Evolutionary conservation across 2,113 vertebrate species (phyloP).

Genomic region (Mesembrinibis cayennensis): DNA sequence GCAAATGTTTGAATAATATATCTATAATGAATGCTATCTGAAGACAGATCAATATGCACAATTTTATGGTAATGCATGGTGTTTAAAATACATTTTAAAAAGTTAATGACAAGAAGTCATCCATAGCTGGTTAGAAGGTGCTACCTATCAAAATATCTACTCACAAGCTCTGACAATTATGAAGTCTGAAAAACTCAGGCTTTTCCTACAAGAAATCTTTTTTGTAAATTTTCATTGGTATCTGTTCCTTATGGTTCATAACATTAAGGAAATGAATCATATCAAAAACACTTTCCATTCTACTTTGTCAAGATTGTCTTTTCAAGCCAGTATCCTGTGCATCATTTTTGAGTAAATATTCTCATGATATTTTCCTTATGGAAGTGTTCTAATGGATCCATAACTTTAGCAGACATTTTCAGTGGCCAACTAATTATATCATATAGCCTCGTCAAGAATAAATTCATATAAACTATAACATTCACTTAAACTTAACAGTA

Average conservation of each 20-base stretch:
- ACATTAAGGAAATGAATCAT: background rate
- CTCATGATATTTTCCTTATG: background rate
- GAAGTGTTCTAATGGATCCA: background rate
- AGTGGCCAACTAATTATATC: slow-evolving; percentile 12
- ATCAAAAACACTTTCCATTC: background rate
- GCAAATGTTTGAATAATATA: background rate
- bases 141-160: background rate
- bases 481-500: slow-evolving; percentile 16
- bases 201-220: background rate
- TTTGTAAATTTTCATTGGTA: background rate
- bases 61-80: background rate
- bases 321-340: background rate
- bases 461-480: slow-evolving; percentile 30
- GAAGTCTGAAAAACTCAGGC: background rate
- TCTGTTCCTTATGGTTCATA: background rate
- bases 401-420: slow-evolving; percentile 33
- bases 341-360: background rate
- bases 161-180: background rate
- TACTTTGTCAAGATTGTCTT: background rate
- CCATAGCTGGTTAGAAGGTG: background rate
- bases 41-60: background rate
- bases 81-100: background rate
- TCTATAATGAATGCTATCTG: background rate
- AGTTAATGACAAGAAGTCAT: background rate
- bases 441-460: slow-evolving; percentile 22